Evolutionary conservation across 2,113 vertebrate species (phyloP), one percentile per base, ranked within the genome.

Genomic region (Hystrix cristata): DNA sequence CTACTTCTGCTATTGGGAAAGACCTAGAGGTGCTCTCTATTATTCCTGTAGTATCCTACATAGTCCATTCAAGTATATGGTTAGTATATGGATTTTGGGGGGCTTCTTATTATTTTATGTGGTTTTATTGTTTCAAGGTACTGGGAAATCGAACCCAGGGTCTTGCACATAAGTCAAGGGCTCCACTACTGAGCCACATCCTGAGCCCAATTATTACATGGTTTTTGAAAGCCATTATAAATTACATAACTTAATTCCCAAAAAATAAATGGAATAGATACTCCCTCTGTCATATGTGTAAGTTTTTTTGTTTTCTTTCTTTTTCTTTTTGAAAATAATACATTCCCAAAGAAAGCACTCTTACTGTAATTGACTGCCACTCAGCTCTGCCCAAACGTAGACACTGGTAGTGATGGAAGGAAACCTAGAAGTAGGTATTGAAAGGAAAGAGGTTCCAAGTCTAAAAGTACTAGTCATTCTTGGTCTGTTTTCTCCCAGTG

Each of bases 221-320:
- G 0, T 67, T 86, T 95, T 89, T 92, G 72, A 80, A 71, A 60
- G 8, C 21, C 13, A n/a, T 59, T 90, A 34, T 86, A 86, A 89
- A 3, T 88, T 31, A 23, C 55, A 67, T 74, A 82, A 48, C 34
- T 89, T 55, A 94, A 95, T 96, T 94, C 16, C 51, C 90, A 43
- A 89, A 95, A 92, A 93, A 83, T 86, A 80, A 94, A 84, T n/a
- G 13, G 69, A 91, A 38, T 59, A 83, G 80, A 87, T 59, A 76
- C 12, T 78, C 16, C 8, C 8, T 81, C 0, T 65, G 7, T 18
- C 51, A 19, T 85, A 23, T 84, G 65, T 38, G 43, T 93, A 74
- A 93, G 29, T 60, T 65, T 88, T 86, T 79, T 55, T 15, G 16
- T 34, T 55, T 55, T 34, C 48, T 79, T 79, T 55, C 23, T 76